These are phyloP conservation scores for Vollenhovia emeryi DNA, from an alignment of 1,140 invertebrate species.

Conservation along the genomic window DNA sequence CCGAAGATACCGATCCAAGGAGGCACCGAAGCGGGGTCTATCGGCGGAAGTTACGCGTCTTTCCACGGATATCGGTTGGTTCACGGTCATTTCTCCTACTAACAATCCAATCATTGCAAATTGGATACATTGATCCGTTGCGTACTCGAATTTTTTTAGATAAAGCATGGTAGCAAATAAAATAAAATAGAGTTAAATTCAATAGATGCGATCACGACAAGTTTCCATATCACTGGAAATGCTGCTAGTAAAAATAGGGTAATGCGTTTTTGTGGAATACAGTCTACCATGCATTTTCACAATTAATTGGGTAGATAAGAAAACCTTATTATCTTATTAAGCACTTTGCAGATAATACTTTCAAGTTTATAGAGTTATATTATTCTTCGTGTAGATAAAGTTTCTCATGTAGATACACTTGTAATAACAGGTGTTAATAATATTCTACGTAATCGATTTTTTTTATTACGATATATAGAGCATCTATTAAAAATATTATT, in stretches of 20 bases:
- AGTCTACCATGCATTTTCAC: background rate
- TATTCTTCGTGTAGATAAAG: background rate
- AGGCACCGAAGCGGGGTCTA: conserved; percentile 58
- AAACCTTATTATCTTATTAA: background rate
- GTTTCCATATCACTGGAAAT: background rate
- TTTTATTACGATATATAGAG: background rate
- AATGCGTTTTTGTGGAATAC: background rate
- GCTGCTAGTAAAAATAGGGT: background rate
- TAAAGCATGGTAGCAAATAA: background rate
- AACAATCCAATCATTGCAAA: background rate
- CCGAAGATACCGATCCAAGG: conserved; percentile 62
- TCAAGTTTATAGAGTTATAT: background rate
- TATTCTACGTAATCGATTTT: background rate
- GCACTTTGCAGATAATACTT: background rate
- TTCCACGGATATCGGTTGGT: conserved; percentile 59
- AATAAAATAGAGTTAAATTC: background rate
- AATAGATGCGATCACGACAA: background rate
- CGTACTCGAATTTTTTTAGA: background rate
- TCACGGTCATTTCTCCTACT: background rate
- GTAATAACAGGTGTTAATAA: background rate
- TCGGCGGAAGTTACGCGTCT: conserved; percentile 47
- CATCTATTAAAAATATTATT: background rate
- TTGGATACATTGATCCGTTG: background rate
- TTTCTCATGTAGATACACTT: background rate
- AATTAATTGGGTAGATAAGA: background rate